These are phyloP conservation scores for Anolis sagrei DNA, from an alignment of 2,113 vertebrate species.

Conservation along the genomic window DNA sequence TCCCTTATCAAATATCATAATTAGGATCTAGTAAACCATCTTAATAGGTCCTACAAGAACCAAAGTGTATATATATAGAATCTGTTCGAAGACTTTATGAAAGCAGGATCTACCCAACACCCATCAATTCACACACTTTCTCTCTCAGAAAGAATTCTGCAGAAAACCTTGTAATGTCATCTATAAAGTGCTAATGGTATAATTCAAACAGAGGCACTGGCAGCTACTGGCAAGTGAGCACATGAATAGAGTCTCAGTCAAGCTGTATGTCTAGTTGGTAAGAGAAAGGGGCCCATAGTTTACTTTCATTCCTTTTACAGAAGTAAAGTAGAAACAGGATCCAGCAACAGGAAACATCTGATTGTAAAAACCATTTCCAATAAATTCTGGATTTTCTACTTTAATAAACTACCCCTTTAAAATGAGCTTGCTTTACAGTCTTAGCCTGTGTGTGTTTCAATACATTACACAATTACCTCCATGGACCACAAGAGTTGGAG, in stretches of 20 bases:
- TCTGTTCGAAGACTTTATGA: not conserved
- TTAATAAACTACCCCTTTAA: slow-evolving; percentile 46
- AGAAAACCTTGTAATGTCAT: not conserved
- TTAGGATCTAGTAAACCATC: not conserved
- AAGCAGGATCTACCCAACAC: not conserved
- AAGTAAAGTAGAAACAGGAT: slow-evolving; percentile 57
- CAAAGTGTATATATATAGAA: not conserved
- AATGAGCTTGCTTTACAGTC: slow-evolving; percentile 13
- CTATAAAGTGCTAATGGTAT: not conserved
- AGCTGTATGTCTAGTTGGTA: slow-evolving; percentile 16
- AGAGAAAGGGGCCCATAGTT: slow-evolving; percentile 30
- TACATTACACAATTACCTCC: slow-evolving; percentile 24
- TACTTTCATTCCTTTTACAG: slow-evolving; percentile 49
- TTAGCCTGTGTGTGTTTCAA: slow-evolving; percentile 34
- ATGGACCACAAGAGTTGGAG: accelerated
- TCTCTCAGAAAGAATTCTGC: not conserved
- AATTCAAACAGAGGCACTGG: slow-evolving; percentile 3
- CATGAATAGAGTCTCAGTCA: not conserved
- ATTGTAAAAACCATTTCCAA: slow-evolving; percentile 70
- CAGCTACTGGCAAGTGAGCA: slow-evolving; percentile 36
- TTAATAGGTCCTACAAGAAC: not conserved
- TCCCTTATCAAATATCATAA: not conserved
- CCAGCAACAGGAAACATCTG: slow-evolving; percentile 76
- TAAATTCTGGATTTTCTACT: slow-evolving; percentile 58
- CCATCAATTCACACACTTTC: not conserved